Percentiles rank a stretch among this genome's conserved stretches.
These are phyloP conservation scores for Hydrolagus colliei DNA, from an alignment of 2,797 vertebrate species.

Conservation along the genomic window DNA sequence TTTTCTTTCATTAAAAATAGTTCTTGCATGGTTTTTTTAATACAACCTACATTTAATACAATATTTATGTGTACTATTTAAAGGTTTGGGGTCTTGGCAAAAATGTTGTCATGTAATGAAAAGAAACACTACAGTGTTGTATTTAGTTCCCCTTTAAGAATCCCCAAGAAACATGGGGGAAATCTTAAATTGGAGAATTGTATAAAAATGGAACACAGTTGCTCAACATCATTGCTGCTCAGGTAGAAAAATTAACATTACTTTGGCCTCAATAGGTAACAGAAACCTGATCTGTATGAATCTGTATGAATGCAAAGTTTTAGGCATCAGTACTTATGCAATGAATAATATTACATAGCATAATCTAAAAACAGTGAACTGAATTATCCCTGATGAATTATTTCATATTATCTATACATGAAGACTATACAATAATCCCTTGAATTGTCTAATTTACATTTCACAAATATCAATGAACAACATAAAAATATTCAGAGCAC, in stretches of 20 bases:
- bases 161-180: neutral
- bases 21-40: no score
- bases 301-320: no score
- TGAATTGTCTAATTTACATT: neutral
- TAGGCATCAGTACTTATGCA: neutral
- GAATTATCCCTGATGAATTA: conserved; percentile 10
- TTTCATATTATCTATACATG: conserved; percentile 13
- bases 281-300: neutral
- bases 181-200: neutral
- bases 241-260: neutral
- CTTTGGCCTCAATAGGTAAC: neutral
- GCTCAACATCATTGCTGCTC: neutral
- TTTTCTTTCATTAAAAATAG: no score
- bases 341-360: conserved; percentile 25
- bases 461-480: neutral
- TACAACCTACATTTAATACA: no score
- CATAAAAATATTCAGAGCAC: conserved; percentile 4
- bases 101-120: neutral
- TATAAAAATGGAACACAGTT: neutral
- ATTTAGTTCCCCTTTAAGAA: neutral
- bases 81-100: no score
- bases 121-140: neutral
- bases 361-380: conserved; percentile 23
- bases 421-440: conserved; percentile 17
- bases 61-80: no score